Percentiles rank a stretch among this genome's conserved stretches.
phyloP scores from a whole-genome alignment of 92 coral and sea anemone genomes.

The Ricordea florida region DNA sequence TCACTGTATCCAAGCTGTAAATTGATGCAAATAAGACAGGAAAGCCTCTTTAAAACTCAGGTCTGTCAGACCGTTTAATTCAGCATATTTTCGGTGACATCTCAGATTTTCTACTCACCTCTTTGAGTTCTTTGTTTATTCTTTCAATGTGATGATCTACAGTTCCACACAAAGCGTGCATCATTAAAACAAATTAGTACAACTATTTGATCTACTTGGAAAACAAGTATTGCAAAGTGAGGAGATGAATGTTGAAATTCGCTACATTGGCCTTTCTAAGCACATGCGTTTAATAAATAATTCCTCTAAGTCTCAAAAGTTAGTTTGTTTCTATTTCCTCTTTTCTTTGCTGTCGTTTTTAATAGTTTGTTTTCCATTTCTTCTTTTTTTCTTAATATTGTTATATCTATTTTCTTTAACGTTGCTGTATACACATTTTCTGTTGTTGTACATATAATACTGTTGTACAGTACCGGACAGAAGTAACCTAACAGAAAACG shows the following conservation, averaged over 20 bases:
- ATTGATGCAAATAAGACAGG: not conserved
- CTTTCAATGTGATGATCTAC: constrained; percentile 77
- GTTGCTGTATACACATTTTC: no score
- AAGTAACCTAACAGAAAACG: no score
- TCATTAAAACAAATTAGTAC: not conserved
- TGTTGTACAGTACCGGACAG: no score
- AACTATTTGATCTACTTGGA: not conserved
- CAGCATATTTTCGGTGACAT: not conserved
- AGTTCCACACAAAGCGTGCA: not conserved
- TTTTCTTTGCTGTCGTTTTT: no score
- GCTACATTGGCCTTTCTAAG: no score
- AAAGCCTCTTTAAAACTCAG: not conserved
- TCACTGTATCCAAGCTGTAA: constrained; percentile 72
- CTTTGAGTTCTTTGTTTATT: constrained; percentile 60
- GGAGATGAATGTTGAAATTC: not conserved
- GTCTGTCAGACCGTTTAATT: not conserved
- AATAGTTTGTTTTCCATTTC: no score
- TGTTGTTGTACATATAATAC: no score
- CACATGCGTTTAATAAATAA: no score
- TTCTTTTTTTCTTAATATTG: no score
- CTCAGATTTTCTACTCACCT: constrained; percentile 26
- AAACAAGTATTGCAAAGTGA: not conserved
- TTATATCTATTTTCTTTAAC: no score
- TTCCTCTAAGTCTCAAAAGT: no score
- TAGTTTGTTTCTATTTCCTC: no score